phyloP scores from a whole-genome alignment of 1,140 invertebrate species.

The Myzus persicae region DNA sequence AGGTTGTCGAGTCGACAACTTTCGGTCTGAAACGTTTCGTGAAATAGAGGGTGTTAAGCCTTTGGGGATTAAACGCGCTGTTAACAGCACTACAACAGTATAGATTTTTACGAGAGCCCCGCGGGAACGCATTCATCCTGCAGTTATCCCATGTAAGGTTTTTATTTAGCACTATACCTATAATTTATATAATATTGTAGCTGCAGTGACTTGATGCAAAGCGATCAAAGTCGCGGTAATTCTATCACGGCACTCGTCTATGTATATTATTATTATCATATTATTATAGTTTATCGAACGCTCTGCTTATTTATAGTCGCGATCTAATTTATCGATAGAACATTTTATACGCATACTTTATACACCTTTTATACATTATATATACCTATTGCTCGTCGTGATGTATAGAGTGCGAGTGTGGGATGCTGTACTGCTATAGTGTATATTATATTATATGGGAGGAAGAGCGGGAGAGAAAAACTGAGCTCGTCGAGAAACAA shows the following conservation, averaged over 20 bases:
- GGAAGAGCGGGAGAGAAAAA: background rate
- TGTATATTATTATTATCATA: background rate
- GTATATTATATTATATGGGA: background rate
- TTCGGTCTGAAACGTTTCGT: background rate
- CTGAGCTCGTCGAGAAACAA: background rate
- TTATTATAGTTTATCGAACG: background rate
- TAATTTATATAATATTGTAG: background rate
- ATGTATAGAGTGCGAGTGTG: background rate
- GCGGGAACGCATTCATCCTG: background rate
- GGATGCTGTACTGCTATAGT: background rate
- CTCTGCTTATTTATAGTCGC: background rate
- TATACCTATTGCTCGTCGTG: background rate
- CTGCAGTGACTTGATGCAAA: background rate
- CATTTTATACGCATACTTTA: background rate
- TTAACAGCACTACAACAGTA: background rate
- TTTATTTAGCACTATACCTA: background rate
- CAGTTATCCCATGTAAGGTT: background rate
- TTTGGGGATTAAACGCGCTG: background rate
- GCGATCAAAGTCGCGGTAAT: background rate
- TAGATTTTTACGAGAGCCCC: constrained; percentile 30
- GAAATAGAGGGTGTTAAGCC: constrained; percentile 32
- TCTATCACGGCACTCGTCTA: background rate
- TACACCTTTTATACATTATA: too few species aligned
- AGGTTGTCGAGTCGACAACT: constrained; percentile 35
- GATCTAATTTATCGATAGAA: constrained; percentile 2